Evolutionary conservation across 2,888 invertebrate species (phyloP).

Genomic region (Diloba caeruleocephala): DNA sequence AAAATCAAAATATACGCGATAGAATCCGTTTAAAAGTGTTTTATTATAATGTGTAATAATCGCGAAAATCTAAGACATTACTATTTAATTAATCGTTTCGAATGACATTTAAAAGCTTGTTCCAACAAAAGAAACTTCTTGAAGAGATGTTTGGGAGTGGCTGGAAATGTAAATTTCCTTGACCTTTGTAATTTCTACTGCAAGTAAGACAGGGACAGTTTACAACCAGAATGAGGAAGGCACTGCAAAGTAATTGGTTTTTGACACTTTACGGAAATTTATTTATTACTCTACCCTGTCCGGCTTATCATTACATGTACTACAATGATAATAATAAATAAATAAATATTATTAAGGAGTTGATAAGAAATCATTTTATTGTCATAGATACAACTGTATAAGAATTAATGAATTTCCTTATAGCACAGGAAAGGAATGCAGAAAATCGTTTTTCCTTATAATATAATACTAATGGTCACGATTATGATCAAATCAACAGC

Average conservation of each 20-base stretch:
- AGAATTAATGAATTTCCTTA: too few species aligned
- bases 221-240: constrained; percentile 43
- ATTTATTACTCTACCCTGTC: constrained; percentile 22
- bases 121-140: constrained; percentile 10
- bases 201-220: constrained; percentile 17
- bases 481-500: too few species aligned
- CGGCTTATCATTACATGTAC: constrained; percentile 22
- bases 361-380: too few species aligned
- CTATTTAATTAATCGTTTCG: too few species aligned
- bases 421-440: too few species aligned
- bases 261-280: constrained; percentile 33
- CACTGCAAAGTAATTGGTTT: constrained; percentile 27
- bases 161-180: constrained; percentile 39
- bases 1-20: too few species aligned
- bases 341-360: not conserved
- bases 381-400: too few species aligned
- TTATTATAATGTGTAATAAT: too few species aligned
- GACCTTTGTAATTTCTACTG: constrained; percentile 38
- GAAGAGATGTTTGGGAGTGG: constrained; percentile 8
- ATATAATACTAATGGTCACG: too few species aligned
- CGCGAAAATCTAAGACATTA: too few species aligned
- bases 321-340: not conserved
- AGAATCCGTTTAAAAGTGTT: too few species aligned
- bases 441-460: too few species aligned
- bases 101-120: constrained; percentile 39